Evolutionary conservation across 1,140 invertebrate genomes (phyloP).

Genomic region (Spodoptera frugiperda): DNA sequence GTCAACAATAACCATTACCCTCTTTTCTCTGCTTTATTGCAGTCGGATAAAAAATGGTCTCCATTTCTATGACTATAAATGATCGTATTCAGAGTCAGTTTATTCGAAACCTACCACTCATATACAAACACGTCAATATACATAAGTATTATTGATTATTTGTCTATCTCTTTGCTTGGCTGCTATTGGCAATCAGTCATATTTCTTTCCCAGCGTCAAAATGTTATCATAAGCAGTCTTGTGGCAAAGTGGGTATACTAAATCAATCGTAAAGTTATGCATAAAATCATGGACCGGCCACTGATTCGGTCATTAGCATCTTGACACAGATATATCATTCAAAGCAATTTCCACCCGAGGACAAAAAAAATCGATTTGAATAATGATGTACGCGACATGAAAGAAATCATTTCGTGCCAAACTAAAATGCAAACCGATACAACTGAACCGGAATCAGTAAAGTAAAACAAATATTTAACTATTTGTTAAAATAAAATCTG

Average conservation of each 20-base stretch:
- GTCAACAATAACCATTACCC: too few species aligned
- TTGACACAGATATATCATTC: conserved; percentile 38
- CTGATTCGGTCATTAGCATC: conserved; percentile 42
- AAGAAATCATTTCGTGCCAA: conserved; percentile 23
- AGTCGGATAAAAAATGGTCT: too few species aligned
- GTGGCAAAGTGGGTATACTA: background rate
- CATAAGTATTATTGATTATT: too few species aligned
- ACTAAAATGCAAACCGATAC: conserved; percentile 12
- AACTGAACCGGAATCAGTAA: background rate
- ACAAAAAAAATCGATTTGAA: conserved; percentile 42
- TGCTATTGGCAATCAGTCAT: background rate
- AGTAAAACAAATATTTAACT: background rate
- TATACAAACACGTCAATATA: too few species aligned
- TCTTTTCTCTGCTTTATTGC: too few species aligned
- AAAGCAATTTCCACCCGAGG: conserved; percentile 18
- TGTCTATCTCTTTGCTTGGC: too few species aligned
- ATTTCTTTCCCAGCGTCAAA: background rate
- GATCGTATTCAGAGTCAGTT: too few species aligned
- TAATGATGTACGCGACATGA: conserved; percentile 20
- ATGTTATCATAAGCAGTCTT: background rate
- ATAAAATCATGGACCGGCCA: conserved; percentile 18
- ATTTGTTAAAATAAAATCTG: conserved; percentile 1
- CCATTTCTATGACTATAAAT: too few species aligned
- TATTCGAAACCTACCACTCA: too few species aligned
- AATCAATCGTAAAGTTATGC: conserved; percentile 20